A percentile compares a stretch with the other conserved stretches of the same genome.
Conservation (phyloP, 1,140 invertebrate genomes). For the Tetranychus cinnabarinus region DNA sequence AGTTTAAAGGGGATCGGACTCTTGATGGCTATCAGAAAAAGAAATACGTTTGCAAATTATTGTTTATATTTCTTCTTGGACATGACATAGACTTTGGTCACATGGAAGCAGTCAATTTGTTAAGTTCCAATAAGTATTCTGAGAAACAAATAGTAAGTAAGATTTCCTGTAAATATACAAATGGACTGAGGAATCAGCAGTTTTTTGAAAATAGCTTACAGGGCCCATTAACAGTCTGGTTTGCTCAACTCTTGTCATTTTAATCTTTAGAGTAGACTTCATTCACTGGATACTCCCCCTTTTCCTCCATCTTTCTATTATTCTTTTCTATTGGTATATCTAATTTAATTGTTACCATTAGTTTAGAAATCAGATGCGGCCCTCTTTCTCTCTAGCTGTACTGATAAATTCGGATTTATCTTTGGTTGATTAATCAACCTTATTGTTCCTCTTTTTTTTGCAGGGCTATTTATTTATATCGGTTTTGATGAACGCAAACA, state of each 20-base stretch:
- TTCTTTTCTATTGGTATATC: too few relatives aligned
- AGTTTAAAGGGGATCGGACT: constrained; percentile 99
- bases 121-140: constrained; percentile 99
- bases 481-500: constrained; percentile 97
- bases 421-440: not conserved
- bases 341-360: not conserved
- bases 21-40: constrained; percentile 99
- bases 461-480: constrained; percentile 28
- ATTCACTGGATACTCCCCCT: too few relatives aligned
- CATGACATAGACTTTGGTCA: constrained; percentile 99
- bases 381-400: too few relatives aligned
- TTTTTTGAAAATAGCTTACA: not conserved
- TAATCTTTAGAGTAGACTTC: not conserved
- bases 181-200: too few relatives aligned
- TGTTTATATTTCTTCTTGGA: constrained; percentile 94
- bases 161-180: not conserved
- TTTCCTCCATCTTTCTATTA: too few relatives aligned
- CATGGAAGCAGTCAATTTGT: constrained; percentile 98
- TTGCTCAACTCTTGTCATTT: not conserved
- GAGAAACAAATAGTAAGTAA: constrained; percentile 97
- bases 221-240: too few relatives aligned
- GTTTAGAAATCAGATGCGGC: not conserved
- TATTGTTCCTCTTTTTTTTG: constrained; percentile 17
- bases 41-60: constrained; percentile 98
- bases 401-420: not conserved